A percentile compares a stretch with the other conserved stretches of the same genome.
Conservation (phyloP, 2,888 invertebrate genomes). For the Cheilosia scutellata region DNA sequence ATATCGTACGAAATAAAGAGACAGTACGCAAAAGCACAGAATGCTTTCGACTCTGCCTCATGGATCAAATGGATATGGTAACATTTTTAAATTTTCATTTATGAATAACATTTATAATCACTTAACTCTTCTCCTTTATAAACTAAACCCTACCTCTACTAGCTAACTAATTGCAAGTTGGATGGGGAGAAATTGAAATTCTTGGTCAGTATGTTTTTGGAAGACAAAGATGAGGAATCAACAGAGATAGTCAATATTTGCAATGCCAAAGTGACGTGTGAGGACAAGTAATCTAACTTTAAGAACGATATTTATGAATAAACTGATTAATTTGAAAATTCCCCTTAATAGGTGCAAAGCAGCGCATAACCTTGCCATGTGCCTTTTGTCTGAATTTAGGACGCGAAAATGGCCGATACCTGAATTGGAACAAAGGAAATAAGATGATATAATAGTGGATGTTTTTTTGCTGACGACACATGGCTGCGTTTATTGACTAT, state of each 20-base stretch:
- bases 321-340: background rate
- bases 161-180: conserved; percentile 48
- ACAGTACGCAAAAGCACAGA: conserved; percentile 79
- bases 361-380: conserved; percentile 46
- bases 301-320: background rate
- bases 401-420: conserved; percentile 26
- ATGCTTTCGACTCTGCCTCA: conserved; percentile 82
- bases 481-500: background rate
- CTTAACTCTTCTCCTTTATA: too few relatives aligned
- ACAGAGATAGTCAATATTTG: conserved; percentile 34
- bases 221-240: conserved; percentile 42
- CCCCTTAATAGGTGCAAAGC: conserved; percentile 23
- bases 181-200: conserved; percentile 22
- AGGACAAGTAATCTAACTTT: conserved; percentile 22
- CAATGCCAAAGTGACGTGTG: conserved; percentile 32
- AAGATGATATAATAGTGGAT: background rate
- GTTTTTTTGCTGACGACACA: background rate
- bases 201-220: conserved; percentile 1
- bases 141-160: too few relatives aligned
- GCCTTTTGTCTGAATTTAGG: conserved; percentile 37
- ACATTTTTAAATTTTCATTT: conserved; percentile 16
- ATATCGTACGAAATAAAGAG: conserved; percentile 78
- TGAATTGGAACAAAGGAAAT: conserved; percentile 21
- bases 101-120: too few relatives aligned
- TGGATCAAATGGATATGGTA: conserved; percentile 81